A percentile compares a stretch with the other conserved stretches of the same genome.
Evolutionary conservation across 2,888 invertebrate genomes (phyloP).

Genomic region (Amphipyra berbera): DNA sequence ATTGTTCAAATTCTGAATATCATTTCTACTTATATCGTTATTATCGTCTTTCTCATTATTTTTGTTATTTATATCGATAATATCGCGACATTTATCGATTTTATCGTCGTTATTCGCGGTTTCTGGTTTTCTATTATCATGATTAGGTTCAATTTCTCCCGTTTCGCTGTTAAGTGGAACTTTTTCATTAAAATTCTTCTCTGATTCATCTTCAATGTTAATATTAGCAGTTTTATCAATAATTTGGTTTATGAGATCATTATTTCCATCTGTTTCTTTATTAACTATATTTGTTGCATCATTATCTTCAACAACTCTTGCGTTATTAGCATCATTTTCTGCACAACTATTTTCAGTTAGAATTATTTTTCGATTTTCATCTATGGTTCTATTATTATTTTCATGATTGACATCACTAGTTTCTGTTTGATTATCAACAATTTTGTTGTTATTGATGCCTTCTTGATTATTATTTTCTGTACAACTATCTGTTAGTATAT

Average conservation of each 20-base stretch:
- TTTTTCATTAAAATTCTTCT: neutral
- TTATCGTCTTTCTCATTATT: constrained; percentile 8
- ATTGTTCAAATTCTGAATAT: neutral
- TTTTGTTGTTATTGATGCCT: neutral
- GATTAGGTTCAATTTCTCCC: constrained; percentile 25
- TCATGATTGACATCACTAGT: neutral
- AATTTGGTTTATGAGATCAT: constrained; percentile 32
- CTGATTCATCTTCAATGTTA: neutral
- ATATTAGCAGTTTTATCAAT: constrained; percentile 12
- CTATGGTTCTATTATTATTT: neutral
- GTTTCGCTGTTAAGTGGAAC: constrained; percentile 19
- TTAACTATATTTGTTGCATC: neutral
- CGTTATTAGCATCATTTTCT: constrained; percentile 1
- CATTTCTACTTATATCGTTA: neutral
- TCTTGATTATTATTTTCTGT: neutral
- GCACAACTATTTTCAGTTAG: neutral
- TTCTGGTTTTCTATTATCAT: neutral
- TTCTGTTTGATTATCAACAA: neutral
- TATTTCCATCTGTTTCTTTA: constrained; percentile 12
- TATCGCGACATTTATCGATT: neutral
- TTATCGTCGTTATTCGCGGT: constrained; percentile 19
- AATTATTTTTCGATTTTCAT: neutral
- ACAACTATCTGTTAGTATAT: too few species aligned
- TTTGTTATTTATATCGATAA: neutral
- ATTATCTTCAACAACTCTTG: neutral